phyloP scores from a whole-genome alignment of 2,113 vertebrate species.

The Pseudorasbora parva region DNA sequence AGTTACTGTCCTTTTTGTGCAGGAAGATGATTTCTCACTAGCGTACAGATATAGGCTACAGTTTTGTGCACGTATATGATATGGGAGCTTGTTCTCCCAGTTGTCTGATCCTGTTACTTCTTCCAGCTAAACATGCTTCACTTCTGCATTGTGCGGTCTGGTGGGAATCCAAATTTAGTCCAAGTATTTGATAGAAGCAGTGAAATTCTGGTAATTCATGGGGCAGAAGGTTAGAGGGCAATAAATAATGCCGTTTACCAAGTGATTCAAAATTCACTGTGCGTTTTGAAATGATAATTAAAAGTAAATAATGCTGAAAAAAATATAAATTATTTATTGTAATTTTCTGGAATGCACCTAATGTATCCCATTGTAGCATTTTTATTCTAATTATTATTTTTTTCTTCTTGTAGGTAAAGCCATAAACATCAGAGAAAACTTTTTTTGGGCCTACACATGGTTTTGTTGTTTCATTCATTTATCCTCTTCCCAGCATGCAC shows the following conservation, averaged over 20 bases:
- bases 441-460: neutral
- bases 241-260: neutral
- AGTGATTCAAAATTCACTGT: neutral
- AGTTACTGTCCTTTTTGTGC: slow-evolving; percentile 65
- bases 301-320: neutral
- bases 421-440: neutral
- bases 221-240: neutral
- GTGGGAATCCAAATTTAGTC: slow-evolving; percentile 33
- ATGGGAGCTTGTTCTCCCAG: slow-evolving; percentile 47
- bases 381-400: neutral
- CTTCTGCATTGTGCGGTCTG: slow-evolving; percentile 15
- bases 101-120: slow-evolving; percentile 61
- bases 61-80: neutral
- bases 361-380: neutral
- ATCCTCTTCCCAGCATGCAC: neutral
- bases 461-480: neutral
- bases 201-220: slow-evolving; percentile 2
- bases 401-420: neutral
- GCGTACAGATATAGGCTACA: slow-evolving; percentile 14
- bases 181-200: slow-evolving; percentile 11
- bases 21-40: slow-evolving; percentile 15
- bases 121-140: neutral
- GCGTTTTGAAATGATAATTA: neutral
- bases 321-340: neutral
- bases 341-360: neutral